Percentiles rank a stretch among this genome's conserved stretches.
These are phyloP conservation scores for Oceanodroma leucorhoa DNA, from an alignment of 2,797 vertebrate species.

Conservation along the genomic window DNA sequence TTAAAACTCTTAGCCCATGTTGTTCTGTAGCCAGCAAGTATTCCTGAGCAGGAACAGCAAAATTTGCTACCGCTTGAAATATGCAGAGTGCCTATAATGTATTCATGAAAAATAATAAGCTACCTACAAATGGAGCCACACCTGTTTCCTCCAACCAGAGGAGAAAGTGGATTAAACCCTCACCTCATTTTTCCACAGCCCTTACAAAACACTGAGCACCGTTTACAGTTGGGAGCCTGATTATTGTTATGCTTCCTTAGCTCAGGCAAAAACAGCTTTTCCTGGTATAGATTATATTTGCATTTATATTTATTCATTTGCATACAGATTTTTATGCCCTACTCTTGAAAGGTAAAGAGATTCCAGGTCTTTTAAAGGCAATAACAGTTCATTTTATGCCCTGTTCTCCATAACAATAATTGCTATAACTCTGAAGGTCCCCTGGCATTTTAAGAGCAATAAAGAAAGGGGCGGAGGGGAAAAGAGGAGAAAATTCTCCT, in stretches of 20 bases:
- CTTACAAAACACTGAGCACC: conserved; percentile 9
- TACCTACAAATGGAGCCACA: conserved; percentile 20
- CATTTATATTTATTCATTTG: conserved; percentile 70
- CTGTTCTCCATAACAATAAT: conserved; percentile 75
- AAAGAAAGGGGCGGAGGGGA: conserved; percentile 50
- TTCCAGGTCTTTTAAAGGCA: conserved; percentile 73
- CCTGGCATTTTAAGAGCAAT: conserved; percentile 72
- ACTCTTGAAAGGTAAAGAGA: conserved; percentile 69
- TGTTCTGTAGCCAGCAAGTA: background rate
- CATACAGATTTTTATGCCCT: conserved; percentile 67
- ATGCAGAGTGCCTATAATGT: background rate
- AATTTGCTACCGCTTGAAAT: background rate
- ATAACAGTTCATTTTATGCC: conserved; percentile 76
- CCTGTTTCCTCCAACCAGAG: conserved; percentile 5
- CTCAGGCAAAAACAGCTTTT: conserved; percentile 61
- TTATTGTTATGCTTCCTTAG: conserved; percentile 58
- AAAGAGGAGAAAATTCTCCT: conserved; percentile 40
- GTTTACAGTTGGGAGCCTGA: conserved; percentile 19
- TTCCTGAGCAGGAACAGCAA: background rate
- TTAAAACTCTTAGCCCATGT: background rate
- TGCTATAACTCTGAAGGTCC: conserved; percentile 72
- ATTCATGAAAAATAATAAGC: conserved; percentile 18
- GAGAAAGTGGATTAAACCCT: conserved; percentile 32
- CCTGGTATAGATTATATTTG: conserved; percentile 58
- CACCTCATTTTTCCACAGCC: background rate